Conservation (phyloP, 92 coral and sea anemone species). For the Phymanthus crucifer region DNA sequence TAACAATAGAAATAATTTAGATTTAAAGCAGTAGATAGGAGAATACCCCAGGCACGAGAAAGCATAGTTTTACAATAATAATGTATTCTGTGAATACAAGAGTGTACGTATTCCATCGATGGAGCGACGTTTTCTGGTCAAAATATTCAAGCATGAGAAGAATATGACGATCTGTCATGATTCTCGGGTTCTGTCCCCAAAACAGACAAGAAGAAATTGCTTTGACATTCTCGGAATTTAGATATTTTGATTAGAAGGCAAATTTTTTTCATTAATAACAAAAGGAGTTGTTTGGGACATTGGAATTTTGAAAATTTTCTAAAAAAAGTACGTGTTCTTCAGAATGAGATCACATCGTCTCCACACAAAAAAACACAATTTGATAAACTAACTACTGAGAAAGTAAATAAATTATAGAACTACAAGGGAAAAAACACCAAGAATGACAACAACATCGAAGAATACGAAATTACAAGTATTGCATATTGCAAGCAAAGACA, state of each 20-base stretch:
- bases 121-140: neutral
- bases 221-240: neutral
- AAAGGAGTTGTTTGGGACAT: neutral
- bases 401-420: neutral
- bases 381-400: neutral
- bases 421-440: neutral
- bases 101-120: slow-evolving; percentile 19
- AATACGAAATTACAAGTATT: slow-evolving; percentile 5
- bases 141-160: neutral
- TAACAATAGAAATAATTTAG: neutral
- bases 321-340: neutral
- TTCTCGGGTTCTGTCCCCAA: neutral
- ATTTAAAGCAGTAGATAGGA: neutral
- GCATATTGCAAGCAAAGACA: neutral
- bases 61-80: slow-evolving; percentile 4
- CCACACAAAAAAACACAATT: neutral
- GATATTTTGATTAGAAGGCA: neutral
- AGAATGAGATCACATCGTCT: neutral
- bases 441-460: neutral
- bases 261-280: neutral
- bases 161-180: neutral
- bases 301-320: neutral
- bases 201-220: neutral
- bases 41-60: neutral
- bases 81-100: slow-evolving; percentile 46